Conservation (phyloP, 2,113 vertebrate genomes). For the Ahaetulla prasina region DNA sequence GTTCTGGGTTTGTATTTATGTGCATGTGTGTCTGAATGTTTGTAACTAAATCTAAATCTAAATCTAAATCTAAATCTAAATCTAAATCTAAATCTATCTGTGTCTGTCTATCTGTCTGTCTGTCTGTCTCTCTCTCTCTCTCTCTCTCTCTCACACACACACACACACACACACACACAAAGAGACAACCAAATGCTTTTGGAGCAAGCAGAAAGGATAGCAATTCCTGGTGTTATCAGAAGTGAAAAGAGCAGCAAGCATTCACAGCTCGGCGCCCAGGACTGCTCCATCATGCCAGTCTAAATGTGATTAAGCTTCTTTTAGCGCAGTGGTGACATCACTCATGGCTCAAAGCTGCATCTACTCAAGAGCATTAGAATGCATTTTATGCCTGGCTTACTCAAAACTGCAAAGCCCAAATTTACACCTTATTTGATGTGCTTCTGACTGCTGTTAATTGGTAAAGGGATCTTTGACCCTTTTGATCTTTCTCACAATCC, state of each 20-base stretch:
- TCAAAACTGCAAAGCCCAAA: conserved; percentile 86
- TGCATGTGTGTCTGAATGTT: background rate
- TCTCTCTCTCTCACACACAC: no score
- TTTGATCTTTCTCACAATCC: conserved; percentile 86
- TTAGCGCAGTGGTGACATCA: conserved; percentile 78
- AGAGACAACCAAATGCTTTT: conserved; percentile 35
- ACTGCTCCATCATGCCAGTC: conserved; percentile 72
- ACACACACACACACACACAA: background rate
- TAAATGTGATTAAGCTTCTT: conserved; percentile 77
- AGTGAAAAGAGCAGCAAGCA: conserved; percentile 81
- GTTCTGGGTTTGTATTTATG: background rate
- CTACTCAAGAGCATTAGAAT: conserved; percentile 84
- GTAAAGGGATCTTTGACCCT: conserved; percentile 86
- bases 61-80: background rate
- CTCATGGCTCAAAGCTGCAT: conserved; percentile 75
- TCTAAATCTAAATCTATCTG: background rate
- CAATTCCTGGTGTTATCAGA: conserved; percentile 75
- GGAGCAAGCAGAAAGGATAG: conserved; percentile 31
- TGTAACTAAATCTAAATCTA: background rate
- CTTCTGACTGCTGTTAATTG: conserved; percentile 85
- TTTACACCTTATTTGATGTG: conserved; percentile 89
- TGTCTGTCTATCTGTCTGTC: no score
- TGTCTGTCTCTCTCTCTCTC: no score
- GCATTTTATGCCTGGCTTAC: conserved; percentile 83
- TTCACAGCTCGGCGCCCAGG: conserved; percentile 77